Percentiles rank a stretch among this genome's conserved stretches.
These are phyloP conservation scores for Oreotrochilus melanogaster DNA, from an alignment of 2,113 vertebrate genomes.

Conservation along the genomic window DNA sequence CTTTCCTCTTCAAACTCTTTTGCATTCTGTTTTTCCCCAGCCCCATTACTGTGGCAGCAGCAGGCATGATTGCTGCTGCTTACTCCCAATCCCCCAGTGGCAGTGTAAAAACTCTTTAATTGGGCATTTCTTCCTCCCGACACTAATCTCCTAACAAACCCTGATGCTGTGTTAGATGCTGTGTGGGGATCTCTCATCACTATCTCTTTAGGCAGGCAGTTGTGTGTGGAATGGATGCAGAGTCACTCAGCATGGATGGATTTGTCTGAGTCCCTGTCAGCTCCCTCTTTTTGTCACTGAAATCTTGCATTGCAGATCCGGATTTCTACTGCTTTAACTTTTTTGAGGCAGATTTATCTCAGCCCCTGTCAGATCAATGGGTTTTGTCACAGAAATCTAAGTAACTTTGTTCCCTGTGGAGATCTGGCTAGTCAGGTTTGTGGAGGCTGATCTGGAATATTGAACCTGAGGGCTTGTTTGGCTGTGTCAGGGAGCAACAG, in stretches of 20 bases:
- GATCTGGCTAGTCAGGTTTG: conserved; percentile 44
- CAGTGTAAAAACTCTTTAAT: conserved; percentile 64
- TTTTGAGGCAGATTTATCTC: conserved; percentile 65
- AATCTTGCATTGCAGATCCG: conserved; percentile 42
- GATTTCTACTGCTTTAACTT: conserved; percentile 61
- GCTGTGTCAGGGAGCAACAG: background rate
- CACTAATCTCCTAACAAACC: conserved; percentile 71
- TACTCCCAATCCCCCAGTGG: conserved; percentile 37
- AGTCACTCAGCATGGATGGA: conserved; percentile 66
- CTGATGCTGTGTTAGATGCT: conserved; percentile 39
- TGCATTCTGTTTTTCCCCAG: conserved; percentile 20
- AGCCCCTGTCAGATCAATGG: conserved; percentile 63
- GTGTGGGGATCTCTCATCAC: conserved; percentile 64
- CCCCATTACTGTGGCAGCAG: conserved; percentile 12
- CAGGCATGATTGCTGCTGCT: conserved; percentile 52
- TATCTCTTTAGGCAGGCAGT: conserved; percentile 65
- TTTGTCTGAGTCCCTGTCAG: conserved; percentile 68
- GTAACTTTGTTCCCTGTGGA: conserved; percentile 62
- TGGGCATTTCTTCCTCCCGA: conserved; percentile 61
- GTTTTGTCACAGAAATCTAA: conserved; percentile 60
- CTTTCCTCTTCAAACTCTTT: conserved; percentile 27
- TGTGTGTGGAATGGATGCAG: conserved; percentile 37
- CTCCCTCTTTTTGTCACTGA: conserved; percentile 52
- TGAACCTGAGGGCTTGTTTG: background rate
- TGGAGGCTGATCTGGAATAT: conserved; percentile 27